These are phyloP conservation scores for Rhyacichthys aspro DNA, from an alignment of 2,797 vertebrate species.

Conservation along the genomic window DNA sequence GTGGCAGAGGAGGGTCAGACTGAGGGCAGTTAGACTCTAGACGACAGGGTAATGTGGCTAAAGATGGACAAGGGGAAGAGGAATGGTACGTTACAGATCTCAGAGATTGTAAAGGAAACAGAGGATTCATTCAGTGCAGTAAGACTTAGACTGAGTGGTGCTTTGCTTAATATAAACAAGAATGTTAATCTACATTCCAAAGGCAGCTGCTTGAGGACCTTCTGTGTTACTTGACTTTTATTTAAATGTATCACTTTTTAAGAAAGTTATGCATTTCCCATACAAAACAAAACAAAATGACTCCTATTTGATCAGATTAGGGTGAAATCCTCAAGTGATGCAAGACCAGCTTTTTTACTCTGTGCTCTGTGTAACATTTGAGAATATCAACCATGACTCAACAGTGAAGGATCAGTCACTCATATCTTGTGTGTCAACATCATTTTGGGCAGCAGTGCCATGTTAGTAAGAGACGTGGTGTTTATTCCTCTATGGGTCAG, in stretches of 20 bases:
- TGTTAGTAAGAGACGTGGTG: constrained; percentile 36
- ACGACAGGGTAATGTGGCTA: constrained; percentile 59
- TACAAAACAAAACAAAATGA: background rate
- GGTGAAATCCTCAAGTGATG: background rate
- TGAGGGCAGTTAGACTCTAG: constrained; percentile 67
- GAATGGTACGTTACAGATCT: constrained; percentile 55
- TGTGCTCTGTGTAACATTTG: background rate
- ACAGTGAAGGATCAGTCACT: background rate
- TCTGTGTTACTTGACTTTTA: constrained; percentile 12
- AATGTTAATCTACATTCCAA: constrained; percentile 25
- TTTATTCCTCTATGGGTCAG: constrained; percentile 40
- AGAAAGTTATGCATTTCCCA: background rate
- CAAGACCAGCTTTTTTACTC: background rate
- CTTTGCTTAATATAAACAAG: constrained; percentile 21
- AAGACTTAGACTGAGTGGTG: constrained; percentile 23
- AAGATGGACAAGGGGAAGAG: constrained; percentile 54
- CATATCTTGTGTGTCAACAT: constrained; percentile 14
- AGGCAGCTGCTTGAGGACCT: constrained; percentile 7
- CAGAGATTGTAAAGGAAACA: constrained; percentile 57
- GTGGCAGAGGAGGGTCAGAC: constrained; percentile 66
- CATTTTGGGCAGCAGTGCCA: constrained; percentile 29
- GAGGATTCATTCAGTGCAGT: constrained; percentile 59
- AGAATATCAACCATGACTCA: background rate
- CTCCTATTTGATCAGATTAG: background rate
- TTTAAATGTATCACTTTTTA: constrained; percentile 3